Percentiles rank a stretch among this genome's conserved stretches.
Conservation (phyloP, 2,888 invertebrate species). For the Phytoseiulus persimilis region DNA sequence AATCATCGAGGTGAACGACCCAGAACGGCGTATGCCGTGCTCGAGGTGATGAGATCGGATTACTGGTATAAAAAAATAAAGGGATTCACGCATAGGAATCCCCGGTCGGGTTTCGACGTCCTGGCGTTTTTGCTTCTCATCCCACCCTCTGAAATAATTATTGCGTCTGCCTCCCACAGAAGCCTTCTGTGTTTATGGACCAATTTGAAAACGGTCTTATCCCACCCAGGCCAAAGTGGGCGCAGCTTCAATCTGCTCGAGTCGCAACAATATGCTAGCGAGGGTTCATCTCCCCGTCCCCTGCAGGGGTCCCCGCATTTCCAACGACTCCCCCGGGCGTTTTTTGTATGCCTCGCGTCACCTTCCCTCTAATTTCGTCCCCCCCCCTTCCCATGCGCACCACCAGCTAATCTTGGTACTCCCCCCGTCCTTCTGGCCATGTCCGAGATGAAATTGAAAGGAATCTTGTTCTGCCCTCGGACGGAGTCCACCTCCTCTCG, state of each 20-base stretch:
- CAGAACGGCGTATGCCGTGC: no score
- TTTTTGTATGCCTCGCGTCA: not conserved
- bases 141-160: not conserved
- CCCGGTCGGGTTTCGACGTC: not conserved
- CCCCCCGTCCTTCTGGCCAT: not conserved
- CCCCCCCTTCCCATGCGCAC: not conserved
- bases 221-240: not conserved
- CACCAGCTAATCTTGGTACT: not conserved
- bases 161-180: not conserved
- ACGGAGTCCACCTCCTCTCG: not conserved
- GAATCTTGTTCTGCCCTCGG: not conserved
- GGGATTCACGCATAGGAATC: not conserved
- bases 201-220: not conserved
- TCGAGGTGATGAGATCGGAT: no score
- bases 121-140: not conserved
- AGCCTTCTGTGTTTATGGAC: not conserved
- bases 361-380: not conserved
- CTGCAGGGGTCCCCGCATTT: not conserved
- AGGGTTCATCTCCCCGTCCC: no score
- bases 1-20: no score
- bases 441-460: not conserved
- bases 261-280: not conserved
- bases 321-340: not conserved
- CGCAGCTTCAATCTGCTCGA: not conserved
- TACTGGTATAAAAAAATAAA: no score